These are phyloP conservation scores for Quadriops clusia DNA, from an alignment of 2,888 invertebrate genomes.

Conservation along the genomic window DNA sequence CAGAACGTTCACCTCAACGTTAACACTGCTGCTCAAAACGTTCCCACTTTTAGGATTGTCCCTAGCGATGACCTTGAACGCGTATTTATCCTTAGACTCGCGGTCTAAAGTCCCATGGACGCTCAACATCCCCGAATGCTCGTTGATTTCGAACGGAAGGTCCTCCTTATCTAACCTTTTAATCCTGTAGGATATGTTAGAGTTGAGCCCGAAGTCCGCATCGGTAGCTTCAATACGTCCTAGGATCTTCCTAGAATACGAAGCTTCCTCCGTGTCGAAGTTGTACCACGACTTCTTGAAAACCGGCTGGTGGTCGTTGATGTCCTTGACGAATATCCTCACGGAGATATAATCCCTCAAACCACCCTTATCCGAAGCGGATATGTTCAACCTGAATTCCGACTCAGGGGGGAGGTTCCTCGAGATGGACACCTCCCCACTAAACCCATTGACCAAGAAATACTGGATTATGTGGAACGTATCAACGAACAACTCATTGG, in stretches of 20 bases:
- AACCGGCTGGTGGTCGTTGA: conserved; percentile 74
- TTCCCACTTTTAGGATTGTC: conserved; percentile 53
- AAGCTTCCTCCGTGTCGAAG: conserved; percentile 71
- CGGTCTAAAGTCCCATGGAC: conserved; percentile 68
- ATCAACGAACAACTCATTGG: conserved; percentile 39
- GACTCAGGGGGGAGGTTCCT: conserved; percentile 61
- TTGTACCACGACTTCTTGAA: conserved; percentile 75
- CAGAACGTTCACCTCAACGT: conserved; percentile 67
- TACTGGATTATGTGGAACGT: conserved; percentile 47
- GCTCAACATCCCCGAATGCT: conserved; percentile 53
- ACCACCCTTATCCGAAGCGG: conserved; percentile 65
- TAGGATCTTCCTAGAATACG: conserved; percentile 55
- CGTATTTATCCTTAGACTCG: conserved; percentile 57
- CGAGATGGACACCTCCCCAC: conserved; percentile 64
- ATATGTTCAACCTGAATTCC: conserved; percentile 62
- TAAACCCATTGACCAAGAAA: conserved; percentile 62
- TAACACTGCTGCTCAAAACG: conserved; percentile 57
- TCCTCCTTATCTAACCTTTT: conserved; percentile 35
- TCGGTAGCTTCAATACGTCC: conserved; percentile 71
- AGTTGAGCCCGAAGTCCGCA: conserved; percentile 68
- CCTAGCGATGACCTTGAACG: conserved; percentile 58
- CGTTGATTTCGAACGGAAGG: conserved; percentile 60
- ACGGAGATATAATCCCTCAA: conserved; percentile 58
- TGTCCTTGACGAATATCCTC: conserved; percentile 61
- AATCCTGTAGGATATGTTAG: conserved; percentile 62